A percentile compares a stretch with the other conserved stretches of the same genome.
Evolutionary conservation across 2,113 vertebrate species (phyloP).

Genomic region (Pituophis catenifer): DNA sequence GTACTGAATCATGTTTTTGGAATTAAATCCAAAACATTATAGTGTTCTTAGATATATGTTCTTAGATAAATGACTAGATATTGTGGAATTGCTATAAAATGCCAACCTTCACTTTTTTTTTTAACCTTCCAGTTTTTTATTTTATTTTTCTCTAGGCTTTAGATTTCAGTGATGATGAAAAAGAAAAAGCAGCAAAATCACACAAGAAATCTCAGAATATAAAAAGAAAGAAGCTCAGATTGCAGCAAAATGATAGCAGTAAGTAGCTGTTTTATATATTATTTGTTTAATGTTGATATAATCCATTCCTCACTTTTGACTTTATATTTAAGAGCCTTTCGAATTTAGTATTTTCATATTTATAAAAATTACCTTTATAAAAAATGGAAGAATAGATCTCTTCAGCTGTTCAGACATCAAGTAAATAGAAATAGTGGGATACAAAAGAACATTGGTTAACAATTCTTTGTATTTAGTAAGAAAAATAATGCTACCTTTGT

Average conservation of each 20-base stretch:
- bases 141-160: slow-evolving; percentile 73
- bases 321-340: background rate
- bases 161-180: slow-evolving; percentile 95
- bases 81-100: background rate
- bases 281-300: background rate
- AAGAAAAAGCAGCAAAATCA: slow-evolving; percentile 83
- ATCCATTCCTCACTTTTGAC: background rate
- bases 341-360: background rate
- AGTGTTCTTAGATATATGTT: background rate
- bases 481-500: background rate
- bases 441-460: too few relatives aligned
- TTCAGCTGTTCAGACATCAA: background rate
- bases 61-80: background rate
- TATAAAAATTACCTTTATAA: background rate
- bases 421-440: background rate
- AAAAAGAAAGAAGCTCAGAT: slow-evolving; percentile 67
- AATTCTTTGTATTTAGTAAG: background rate
- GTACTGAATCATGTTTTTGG: background rate
- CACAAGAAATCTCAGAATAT: slow-evolving; percentile 71
- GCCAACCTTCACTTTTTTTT: background rate
- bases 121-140: background rate
- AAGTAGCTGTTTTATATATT: slow-evolving; percentile 41
- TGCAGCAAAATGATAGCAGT: slow-evolving; percentile 59
- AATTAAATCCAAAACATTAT: background rate
- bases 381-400: background rate